Base-by-base conservation (phyloP, 2,113 vertebrate species). In the Platysteira castanea region DNA sequence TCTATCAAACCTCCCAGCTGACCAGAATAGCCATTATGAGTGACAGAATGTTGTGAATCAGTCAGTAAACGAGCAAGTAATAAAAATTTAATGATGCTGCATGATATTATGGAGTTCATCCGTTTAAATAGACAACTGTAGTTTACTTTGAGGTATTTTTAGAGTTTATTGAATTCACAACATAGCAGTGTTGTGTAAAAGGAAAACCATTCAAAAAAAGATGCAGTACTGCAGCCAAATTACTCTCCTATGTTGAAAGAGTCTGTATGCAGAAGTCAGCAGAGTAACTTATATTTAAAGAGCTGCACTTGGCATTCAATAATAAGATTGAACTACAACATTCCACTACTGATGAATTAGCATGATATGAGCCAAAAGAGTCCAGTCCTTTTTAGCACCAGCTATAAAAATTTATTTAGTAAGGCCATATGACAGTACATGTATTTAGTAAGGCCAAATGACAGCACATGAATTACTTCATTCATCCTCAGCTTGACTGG, bases 61-160 rank as follows among this genome's bases (percentile, higher is more conserved):
- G 22, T 80, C 63, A 67, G 50, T 69, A 94, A 92, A 89, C 46
- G 31, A 75, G 41, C 35, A 90, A 90, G 31, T 84, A 83, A 94
- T 92, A 92, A 88, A 88, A 87, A 78, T 33, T 4, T 60, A 78
- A 95, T 79, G 47, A 56, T 42, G 26, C 39, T 89, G 79, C 56
- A 64, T 18, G 19, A 21, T 67, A 52, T 83, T 84, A 81, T 68
- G 56, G 64, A 75, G 24, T 84, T 94, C 20, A 18, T 59, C 42
- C 67, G 86, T 81, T 85, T 84, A 86, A 85, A 74, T 27, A 67
- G 47, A 77, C 47, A 90, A 86, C 28, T 83, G 30, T 73, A 85
- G n/a, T 83, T 96, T 86, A 76, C 39, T 90, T 90, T 28, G 52
- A 86, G 33, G 18, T 89, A 81, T 93, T 94, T 94, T 94, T 93